phyloP scores from a whole-genome alignment of 2,113 vertebrate genomes.

The Brachyistius frenatus region DNA sequence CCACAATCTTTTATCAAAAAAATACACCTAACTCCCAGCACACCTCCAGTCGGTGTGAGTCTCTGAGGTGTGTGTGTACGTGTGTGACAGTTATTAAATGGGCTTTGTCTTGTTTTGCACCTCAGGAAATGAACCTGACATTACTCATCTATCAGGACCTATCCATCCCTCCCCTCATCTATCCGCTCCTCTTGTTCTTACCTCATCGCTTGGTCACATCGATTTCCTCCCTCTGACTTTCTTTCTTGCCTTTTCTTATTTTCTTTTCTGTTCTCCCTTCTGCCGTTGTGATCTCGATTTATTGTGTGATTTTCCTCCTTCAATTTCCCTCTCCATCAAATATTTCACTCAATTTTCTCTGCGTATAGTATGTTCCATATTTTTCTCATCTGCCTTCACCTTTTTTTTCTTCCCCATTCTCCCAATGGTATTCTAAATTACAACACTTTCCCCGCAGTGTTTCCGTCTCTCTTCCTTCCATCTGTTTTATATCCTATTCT shows the following conservation, averaged over 20 bases:
- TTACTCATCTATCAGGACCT: conserved; percentile 70
- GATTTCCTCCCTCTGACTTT: not conserved
- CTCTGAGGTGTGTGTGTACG: conserved; percentile 37
- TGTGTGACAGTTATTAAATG: conserved; percentile 70
- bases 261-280: conserved; percentile 12
- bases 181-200: conserved; percentile 34
- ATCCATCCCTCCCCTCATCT: conserved; percentile 50
- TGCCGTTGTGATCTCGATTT: not conserved
- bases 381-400: conserved; percentile 29
- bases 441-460: conserved; percentile 17
- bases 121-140: conserved; percentile 78
- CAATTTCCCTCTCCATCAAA: conserved; percentile 23
- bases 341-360: conserved; percentile 12
- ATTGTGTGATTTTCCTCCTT: conserved; percentile 14
- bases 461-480: conserved; percentile 22
- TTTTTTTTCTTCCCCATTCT: conserved; percentile 2
- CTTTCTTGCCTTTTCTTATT: conserved; percentile 16
- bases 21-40: conserved; percentile 30
- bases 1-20: conserved; percentile 60
- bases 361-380: conserved; percentile 16
- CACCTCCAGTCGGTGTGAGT: conserved; percentile 29
- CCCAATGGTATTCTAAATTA: conserved; percentile 20
- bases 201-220: conserved; percentile 6
- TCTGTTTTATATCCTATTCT: conserved; percentile 40
- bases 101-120: conserved; percentile 70